phyloP scores from a whole-genome alignment of 2,113 vertebrate species.

The Colius striatus region DNA sequence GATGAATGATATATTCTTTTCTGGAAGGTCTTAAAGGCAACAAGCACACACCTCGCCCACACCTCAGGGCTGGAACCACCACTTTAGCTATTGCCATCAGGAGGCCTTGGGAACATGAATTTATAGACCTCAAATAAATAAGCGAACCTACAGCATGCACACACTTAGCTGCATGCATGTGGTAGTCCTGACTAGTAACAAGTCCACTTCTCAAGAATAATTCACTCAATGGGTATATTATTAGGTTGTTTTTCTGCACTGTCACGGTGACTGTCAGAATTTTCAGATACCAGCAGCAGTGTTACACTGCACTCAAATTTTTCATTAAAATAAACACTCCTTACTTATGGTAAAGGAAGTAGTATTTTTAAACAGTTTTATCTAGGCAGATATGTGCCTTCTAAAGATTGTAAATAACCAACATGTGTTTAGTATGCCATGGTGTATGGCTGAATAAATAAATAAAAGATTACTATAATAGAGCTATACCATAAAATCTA shows the following conservation, averaged over 20 bases:
- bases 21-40: background rate
- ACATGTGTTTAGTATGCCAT: background rate
- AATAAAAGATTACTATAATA: background rate
- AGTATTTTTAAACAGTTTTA: background rate
- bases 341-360: background rate
- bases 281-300: background rate
- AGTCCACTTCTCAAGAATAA: background rate
- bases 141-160: too few relatives aligned
- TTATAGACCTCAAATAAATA: background rate
- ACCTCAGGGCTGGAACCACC: background rate
- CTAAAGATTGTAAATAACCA: background rate
- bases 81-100: background rate
- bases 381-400: background rate
- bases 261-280: background rate
- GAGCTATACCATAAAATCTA: background rate
- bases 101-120: background rate
- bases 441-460: conserved; percentile 15
- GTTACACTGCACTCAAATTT: background rate
- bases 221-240: background rate
- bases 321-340: background rate
- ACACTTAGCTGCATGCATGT: fast-evolving
- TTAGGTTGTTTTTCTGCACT: background rate
- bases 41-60: fast-evolving
- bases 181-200: fast-evolving
- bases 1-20: background rate